These are phyloP conservation scores for Chrysogorgia sp. DNA, from an alignment of 92 coral and sea anemone genomes.

Conservation along the genomic window DNA sequence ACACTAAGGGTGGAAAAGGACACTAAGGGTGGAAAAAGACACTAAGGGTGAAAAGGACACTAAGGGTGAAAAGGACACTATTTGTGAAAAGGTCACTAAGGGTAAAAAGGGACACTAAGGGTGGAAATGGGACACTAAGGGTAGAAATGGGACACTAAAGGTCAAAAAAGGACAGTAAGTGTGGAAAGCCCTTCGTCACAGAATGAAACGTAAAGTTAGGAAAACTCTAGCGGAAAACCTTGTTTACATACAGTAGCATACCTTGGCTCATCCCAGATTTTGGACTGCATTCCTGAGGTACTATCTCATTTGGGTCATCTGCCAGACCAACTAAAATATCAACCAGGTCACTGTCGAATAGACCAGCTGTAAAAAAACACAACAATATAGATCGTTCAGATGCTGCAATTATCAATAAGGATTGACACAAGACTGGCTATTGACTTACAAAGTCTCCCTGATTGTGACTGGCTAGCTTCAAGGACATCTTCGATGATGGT, in stretches of 20 bases:
- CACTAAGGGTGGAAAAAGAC: too few species aligned
- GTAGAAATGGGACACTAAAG: neutral
- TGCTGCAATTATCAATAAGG: neutral
- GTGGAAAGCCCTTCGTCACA: too few species aligned
- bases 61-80: too few species aligned
- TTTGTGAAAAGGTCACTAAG: too few species aligned
- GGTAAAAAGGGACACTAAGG: too few species aligned
- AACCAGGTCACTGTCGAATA: constrained; percentile 75
- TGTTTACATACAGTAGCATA: neutral
- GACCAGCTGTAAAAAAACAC: constrained; percentile 55
- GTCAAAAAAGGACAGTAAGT: neutral
- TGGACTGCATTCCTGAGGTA: constrained; percentile 55
- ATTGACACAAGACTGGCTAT: neutral
- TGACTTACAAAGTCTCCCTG: constrained; percentile 68
- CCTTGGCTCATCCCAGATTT: constrained; percentile 47
- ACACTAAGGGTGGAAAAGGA: too few species aligned
- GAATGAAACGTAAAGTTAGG: too few species aligned
- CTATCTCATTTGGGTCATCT: constrained; percentile 50
- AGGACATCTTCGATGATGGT: constrained; percentile 82
- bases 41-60: too few species aligned
- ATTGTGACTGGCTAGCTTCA: constrained; percentile 81
- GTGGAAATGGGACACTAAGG: too few species aligned
- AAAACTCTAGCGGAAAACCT: neutral
- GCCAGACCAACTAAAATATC: constrained; percentile 82
- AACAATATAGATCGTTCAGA: neutral